These are phyloP conservation scores for Marmota monax DNA, from an alignment of 2,113 vertebrate species.

Conservation along the genomic window DNA sequence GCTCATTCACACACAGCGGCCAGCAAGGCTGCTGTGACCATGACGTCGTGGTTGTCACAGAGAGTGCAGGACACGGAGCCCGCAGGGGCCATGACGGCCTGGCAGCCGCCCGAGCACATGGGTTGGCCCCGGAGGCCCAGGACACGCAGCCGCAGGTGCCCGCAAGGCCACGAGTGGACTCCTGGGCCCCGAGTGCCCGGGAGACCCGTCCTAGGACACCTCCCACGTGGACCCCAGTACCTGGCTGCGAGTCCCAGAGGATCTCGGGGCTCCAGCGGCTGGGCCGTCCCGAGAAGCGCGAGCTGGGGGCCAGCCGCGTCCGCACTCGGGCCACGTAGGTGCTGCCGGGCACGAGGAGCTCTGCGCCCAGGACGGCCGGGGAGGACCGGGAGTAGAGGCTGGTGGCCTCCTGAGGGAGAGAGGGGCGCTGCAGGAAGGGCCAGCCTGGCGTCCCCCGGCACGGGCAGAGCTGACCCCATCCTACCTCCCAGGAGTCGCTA, in stretches of 20 bases:
- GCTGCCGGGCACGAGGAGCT: constrained; percentile 80
- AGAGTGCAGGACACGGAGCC: fast-evolving
- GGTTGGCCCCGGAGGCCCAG: fast-evolving
- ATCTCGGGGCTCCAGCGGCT: constrained; percentile 84
- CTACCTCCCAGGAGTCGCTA: constrained; percentile 89
- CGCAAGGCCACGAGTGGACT: fast-evolving
- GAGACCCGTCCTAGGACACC: not conserved
- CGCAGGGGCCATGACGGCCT: fast-evolving
- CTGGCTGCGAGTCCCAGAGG: constrained; percentile 81
- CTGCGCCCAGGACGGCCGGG: fast-evolving
- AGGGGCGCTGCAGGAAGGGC: not conserved
- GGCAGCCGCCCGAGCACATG: fast-evolving
- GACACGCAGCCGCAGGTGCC: fast-evolving
- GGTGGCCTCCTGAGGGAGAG: constrained; percentile 75
- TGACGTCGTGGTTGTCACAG: fast-evolving
- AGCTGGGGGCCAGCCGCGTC: not conserved
- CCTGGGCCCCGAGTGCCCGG: not conserved
- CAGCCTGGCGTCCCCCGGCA: fast-evolving
- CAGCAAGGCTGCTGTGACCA: fast-evolving
- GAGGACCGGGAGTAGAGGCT: constrained; percentile 35
- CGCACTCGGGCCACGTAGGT: constrained; percentile 84
- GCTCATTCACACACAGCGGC: not conserved
- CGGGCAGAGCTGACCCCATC: not conserved
- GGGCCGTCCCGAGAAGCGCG: constrained; percentile 63
- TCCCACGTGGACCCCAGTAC: constrained; percentile 53